Evolutionary conservation across 2,113 vertebrate species (phyloP).

Genomic region (Chlamydotis undulata): DNA sequence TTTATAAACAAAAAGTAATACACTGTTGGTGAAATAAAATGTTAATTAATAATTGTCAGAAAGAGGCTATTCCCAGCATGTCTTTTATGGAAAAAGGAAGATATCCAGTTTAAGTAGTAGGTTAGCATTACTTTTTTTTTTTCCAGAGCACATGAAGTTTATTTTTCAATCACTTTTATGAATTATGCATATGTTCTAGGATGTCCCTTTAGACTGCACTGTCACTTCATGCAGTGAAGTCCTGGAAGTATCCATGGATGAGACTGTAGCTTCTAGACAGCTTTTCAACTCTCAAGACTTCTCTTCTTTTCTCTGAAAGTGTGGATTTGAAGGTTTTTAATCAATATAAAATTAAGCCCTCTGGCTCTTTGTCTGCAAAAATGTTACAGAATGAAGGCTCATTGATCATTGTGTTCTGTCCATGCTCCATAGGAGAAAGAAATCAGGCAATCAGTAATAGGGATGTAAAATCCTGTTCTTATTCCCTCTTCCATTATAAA

Average conservation of each 20-base stretch:
- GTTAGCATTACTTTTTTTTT: not conserved
- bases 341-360: not conserved
- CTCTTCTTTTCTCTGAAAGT: not conserved
- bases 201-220: not conserved
- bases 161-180: not conserved
- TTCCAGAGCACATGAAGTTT: not conserved
- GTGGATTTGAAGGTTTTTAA: not conserved
- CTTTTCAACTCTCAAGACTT: not conserved
- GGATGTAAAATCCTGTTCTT: not conserved
- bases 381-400: not conserved
- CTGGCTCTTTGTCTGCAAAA: not conserved
- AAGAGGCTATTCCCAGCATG: not conserved
- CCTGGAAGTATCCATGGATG: not conserved
- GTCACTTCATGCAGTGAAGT: not conserved
- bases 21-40: not conserved
- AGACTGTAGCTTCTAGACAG: not conserved
- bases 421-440: not conserved
- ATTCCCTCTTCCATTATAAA: not conserved
- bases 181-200: not conserved
- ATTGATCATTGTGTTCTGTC: not conserved
- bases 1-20: not conserved
- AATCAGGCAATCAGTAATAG: not conserved
- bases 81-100: not conserved
- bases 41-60: not conserved
- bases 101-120: not conserved